phyloP scores from a whole-genome alignment of 2,797 vertebrate species.

The Pseudomugil tenellus region DNA sequence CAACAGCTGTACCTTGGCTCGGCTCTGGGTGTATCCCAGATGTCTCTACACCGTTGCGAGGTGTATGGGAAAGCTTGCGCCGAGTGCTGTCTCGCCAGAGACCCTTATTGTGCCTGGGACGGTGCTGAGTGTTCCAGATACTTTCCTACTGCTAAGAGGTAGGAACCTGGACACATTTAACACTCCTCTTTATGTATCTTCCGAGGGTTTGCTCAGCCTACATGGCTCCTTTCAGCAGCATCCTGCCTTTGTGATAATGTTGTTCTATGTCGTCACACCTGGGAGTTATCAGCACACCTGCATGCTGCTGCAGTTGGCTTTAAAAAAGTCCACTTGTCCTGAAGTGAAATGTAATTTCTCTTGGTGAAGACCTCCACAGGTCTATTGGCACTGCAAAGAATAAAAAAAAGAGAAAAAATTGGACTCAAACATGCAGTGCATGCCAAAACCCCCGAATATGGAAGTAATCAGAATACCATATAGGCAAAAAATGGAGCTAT shows the following conservation, averaged over 20 bases:
- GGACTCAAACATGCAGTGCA: conserved; percentile 14
- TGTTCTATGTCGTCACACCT: conserved; percentile 48
- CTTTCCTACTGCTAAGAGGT: conserved; percentile 98
- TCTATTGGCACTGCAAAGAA: conserved; percentile 21
- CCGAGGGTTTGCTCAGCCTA: conserved; percentile 28
- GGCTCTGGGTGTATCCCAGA: conserved; percentile 90
- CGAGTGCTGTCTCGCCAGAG: conserved; percentile 96
- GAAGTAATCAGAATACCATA: conserved; percentile 60
- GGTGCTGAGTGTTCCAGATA: conserved; percentile 96
- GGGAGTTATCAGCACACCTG: conserved; percentile 62
- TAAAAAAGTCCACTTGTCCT: conserved; percentile 27
- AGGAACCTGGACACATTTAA: conserved; percentile 42
- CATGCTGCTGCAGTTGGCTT: conserved; percentile 35
- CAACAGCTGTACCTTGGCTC: conserved; percentile 98
- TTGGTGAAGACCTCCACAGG: conserved; percentile 42
- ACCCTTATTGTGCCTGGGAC: conserved; percentile 99
- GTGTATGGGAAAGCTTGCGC: conserved; percentile 97
- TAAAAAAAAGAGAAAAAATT: conserved; percentile 10
- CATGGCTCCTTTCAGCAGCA: conserved; percentile 39
- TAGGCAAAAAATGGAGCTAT: conserved; percentile 45
- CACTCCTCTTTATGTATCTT: conserved; percentile 48
- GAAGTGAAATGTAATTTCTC: conserved; percentile 20
- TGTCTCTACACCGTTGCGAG: conserved; percentile 96
- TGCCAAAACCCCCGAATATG: conserved; percentile 47
- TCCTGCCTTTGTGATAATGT: conserved; percentile 37